These are phyloP conservation scores for Lycaon pictus DNA, from an alignment of 2,113 vertebrate species.

Conservation along the genomic window DNA sequence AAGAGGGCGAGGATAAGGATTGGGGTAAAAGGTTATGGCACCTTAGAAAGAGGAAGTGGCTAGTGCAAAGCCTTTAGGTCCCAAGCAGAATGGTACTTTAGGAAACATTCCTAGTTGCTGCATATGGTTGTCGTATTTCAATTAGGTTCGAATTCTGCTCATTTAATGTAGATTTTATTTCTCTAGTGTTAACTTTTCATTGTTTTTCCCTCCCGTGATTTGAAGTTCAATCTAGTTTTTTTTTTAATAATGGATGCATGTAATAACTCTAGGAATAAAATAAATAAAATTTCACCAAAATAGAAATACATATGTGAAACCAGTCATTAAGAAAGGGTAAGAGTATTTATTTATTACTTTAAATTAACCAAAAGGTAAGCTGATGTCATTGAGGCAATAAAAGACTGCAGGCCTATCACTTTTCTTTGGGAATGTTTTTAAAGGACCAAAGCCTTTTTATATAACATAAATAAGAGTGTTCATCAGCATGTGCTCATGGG, in stretches of 20 bases:
- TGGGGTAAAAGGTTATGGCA: not conserved
- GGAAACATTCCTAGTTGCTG: not conserved
- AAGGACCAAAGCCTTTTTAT: not conserved
- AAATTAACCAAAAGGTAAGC: slow-evolving; percentile 39
- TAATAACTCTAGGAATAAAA: slow-evolving; percentile 18
- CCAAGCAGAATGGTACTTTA: not conserved
- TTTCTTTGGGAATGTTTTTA: slow-evolving; percentile 45
- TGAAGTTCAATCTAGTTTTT: slow-evolving; percentile 24
- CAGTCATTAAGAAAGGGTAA: slow-evolving; percentile 1
- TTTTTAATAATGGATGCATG: not conserved
- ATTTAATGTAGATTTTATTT: not conserved
- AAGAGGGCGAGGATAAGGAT: accelerated
- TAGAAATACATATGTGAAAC: slow-evolving; percentile 8
- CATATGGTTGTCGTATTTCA: not conserved
- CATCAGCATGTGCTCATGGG: not conserved
- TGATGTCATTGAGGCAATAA: not conserved
- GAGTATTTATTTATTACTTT: slow-evolving; percentile 16
- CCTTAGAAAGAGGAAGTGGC: not conserved
- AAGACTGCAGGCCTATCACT: not conserved
- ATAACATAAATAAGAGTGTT: not conserved
- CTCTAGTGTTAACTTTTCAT: not conserved
- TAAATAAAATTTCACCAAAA: slow-evolving; percentile 12
- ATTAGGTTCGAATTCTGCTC: not conserved
- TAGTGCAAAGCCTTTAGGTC: not conserved
- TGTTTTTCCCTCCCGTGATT: not conserved